These are phyloP conservation scores for Psittacula echo DNA, from an alignment of 2,797 vertebrate genomes.

Conservation along the genomic window DNA sequence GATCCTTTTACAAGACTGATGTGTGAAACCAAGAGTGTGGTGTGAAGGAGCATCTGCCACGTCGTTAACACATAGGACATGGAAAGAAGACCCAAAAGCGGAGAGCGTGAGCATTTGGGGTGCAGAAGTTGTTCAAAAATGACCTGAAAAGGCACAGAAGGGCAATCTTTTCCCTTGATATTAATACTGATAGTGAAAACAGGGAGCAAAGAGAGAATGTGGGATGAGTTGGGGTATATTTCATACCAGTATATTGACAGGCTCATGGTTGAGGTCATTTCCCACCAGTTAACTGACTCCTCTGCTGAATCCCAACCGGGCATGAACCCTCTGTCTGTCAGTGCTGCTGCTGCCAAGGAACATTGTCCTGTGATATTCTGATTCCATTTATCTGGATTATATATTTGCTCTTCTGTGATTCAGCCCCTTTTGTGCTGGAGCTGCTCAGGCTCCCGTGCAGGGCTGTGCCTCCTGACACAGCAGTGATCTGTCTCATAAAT, in stretches of 20 bases:
- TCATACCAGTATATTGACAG: neutral
- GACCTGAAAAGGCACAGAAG: neutral
- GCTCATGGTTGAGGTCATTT: neutral
- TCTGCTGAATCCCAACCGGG: neutral
- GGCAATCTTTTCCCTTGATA: neutral
- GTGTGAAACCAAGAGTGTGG: neutral
- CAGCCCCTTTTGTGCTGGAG: neutral
- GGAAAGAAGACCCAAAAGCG: neutral
- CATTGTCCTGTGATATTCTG: neutral
- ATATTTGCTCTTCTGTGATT: neutral
- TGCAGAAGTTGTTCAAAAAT: neutral
- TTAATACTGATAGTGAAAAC: neutral
- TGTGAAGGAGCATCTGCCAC: neutral
- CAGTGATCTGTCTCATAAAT: rapidly evolving
- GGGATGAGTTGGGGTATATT: neutral
- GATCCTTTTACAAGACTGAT: neutral
- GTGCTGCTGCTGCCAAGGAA: rapidly evolving
- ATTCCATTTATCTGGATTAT: neutral
- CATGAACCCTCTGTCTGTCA: rapidly evolving
- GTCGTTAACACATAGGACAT: rapidly evolving
- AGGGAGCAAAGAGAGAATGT: neutral
- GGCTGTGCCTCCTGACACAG: neutral
- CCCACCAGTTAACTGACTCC: neutral
- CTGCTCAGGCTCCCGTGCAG: neutral
- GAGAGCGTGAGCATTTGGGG: rapidly evolving